Percentiles rank a stretch among this genome's conserved stretches.
Evolutionary conservation across 2,113 vertebrate genomes (phyloP).

Genomic region (Mormyrus lacerda): DNA sequence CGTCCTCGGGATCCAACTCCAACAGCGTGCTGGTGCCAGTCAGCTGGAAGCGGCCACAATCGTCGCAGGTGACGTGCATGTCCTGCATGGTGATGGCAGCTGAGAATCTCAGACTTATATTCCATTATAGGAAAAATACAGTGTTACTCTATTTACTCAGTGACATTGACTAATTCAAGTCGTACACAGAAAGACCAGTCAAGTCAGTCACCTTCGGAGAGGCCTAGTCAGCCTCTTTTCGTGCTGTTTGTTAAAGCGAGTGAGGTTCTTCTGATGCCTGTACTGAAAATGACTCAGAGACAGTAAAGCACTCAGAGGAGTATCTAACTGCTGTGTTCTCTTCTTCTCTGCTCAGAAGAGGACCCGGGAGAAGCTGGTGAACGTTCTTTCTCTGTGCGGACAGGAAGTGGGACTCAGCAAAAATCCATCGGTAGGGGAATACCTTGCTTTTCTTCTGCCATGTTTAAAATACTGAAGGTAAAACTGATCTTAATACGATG

Average conservation of each 20-base stretch:
- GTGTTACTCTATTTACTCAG: background rate
- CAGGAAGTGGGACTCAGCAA: slow-evolving; percentile 97
- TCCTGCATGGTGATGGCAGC: background rate
- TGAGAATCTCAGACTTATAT: background rate
- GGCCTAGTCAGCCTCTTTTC: background rate
- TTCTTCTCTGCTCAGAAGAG: slow-evolving; percentile 68
- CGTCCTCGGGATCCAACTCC: slow-evolving; percentile 93
- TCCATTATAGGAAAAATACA: background rate
- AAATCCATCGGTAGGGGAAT: slow-evolving; percentile 86
- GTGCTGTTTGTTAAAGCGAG: background rate
- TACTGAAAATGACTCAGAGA: background rate
- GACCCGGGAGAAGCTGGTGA: slow-evolving; percentile 94
- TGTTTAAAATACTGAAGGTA: background rate
- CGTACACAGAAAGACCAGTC: background rate
- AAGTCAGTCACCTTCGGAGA: background rate
- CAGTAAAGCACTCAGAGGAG: background rate
- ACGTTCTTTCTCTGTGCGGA: slow-evolving; percentile 90
- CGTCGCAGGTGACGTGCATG: slow-evolving; percentile 77
- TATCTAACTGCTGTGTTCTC: background rate
- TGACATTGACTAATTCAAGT: background rate
- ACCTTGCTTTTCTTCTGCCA: background rate
- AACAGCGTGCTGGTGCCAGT: slow-evolving; percentile 95
- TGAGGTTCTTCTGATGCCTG: background rate
- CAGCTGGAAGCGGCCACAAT: slow-evolving; percentile 95
- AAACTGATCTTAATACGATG: background rate